Conservation (phyloP, 1,140 invertebrate genomes). For the Trichonephila clavata region DNA sequence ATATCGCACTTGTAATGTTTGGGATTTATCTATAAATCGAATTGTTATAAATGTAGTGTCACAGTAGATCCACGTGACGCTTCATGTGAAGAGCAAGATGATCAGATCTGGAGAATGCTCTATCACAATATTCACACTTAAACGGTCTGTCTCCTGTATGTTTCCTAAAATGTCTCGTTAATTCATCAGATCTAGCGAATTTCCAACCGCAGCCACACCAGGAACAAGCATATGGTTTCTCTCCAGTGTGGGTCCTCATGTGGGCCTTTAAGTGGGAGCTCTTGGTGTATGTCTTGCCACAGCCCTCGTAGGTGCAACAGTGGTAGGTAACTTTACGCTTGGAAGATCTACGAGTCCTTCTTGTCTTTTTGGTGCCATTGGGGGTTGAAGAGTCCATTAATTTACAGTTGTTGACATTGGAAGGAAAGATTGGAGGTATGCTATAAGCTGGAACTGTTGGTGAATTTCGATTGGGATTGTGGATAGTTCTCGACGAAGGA, state of each 20-base stretch:
- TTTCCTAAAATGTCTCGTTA: slow-evolving; percentile 85
- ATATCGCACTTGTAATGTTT: too few relatives aligned
- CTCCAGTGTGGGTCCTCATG: slow-evolving; percentile 89
- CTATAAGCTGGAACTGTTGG: neutral
- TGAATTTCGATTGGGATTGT: neutral
- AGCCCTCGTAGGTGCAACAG: slow-evolving; percentile 80
- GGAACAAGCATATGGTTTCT: slow-evolving; percentile 89
- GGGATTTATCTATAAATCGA: too few relatives aligned
- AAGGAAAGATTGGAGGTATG: neutral
- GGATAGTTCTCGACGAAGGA: neutral
- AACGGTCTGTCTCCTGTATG: slow-evolving; percentile 83
- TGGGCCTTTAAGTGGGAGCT: slow-evolving; percentile 85
- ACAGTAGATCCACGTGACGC: slow-evolving; percentile 84
- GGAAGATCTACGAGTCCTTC: slow-evolving; percentile 89
- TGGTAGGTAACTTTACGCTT: slow-evolving; percentile 53
- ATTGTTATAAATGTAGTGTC: neutral
- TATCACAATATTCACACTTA: slow-evolving; percentile 31
- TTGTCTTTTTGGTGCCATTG: slow-evolving; percentile 90
- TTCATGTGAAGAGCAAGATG: slow-evolving; percentile 98
- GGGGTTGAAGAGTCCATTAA: too few relatives aligned
- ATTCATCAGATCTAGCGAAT: slow-evolving; percentile 93
- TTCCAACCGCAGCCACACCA: slow-evolving; percentile 92
- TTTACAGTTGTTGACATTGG: neutral
- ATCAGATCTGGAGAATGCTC: slow-evolving; percentile 86
- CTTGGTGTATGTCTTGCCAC: slow-evolving; percentile 83